phyloP scores from a whole-genome alignment of 1,140 invertebrate genomes.

The Drosophila trapezifrons region DNA sequence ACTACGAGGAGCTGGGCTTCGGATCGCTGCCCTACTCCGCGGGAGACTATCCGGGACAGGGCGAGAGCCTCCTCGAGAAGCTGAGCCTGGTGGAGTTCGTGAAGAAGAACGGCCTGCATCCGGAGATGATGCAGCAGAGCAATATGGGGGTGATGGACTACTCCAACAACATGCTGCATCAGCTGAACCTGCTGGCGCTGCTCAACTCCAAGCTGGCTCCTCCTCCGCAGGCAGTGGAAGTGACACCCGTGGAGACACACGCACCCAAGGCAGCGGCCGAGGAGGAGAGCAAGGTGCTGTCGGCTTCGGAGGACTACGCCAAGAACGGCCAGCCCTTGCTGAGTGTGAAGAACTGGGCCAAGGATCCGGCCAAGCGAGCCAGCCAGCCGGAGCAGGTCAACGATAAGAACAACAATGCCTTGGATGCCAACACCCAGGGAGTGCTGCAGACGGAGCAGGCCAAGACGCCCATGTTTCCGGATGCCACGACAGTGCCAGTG shows the following conservation, averaged over 20 bases:
- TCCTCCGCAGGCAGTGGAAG: constrained; percentile 12
- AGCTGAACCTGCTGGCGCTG: constrained; percentile 63
- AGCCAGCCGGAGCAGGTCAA: constrained; percentile 41
- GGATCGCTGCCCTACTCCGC: constrained; percentile 59
- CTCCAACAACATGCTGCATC: constrained; percentile 62
- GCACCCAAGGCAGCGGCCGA: constrained; percentile 9
- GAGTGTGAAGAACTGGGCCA: constrained; percentile 85
- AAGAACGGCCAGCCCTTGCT: constrained; percentile 60
- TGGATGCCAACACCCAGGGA: constrained; percentile 77
- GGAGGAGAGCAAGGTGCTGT: constrained; percentile 34
- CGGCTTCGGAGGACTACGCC: constrained; percentile 26
- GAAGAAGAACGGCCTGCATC: constrained; percentile 83
- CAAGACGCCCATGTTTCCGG: constrained; percentile 13
- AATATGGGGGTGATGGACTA: constrained; percentile 36
- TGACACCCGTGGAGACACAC: constrained; percentile 9
- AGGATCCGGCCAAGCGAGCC: constrained; percentile 74
- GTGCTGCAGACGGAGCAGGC: constrained; percentile 52
- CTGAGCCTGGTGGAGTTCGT: constrained; percentile 68
- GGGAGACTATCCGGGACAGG: constrained; percentile 61
- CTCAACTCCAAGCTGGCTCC: constrained; percentile 64
- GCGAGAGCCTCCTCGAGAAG: constrained; percentile 67
- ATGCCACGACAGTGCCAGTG: constrained; percentile 18
- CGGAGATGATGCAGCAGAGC: constrained; percentile 45
- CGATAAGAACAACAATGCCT: constrained; percentile 69
- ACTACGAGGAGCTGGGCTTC: constrained; percentile 70